Evolutionary conservation across 2,888 invertebrate genomes (phyloP).

Genomic region (Hyles lineata): DNA sequence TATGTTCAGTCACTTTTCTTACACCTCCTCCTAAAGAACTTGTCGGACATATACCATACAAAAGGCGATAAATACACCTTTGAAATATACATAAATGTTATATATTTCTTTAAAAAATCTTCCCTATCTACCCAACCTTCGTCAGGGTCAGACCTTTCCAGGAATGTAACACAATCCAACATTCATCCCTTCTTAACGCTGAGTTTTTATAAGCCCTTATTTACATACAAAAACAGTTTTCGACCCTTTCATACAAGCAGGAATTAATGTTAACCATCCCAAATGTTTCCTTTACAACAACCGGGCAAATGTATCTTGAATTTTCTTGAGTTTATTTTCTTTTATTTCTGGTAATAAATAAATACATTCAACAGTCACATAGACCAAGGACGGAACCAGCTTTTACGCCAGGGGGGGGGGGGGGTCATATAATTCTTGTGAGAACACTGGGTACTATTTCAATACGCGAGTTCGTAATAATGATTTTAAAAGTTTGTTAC

Average conservation of each 20-base stretch:
- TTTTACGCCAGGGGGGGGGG: no score
- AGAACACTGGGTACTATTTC: no score
- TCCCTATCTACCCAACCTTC: neutral
- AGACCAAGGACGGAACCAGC: no score
- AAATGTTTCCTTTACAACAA: neutral
- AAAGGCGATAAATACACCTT: no score
- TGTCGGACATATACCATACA: no score
- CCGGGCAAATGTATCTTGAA: neutral
- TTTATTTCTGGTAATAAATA: neutral
- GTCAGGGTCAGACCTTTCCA: neutral
- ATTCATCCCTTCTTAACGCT: neutral
- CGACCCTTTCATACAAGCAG: neutral
- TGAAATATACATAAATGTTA: neutral
- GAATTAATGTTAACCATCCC: neutral
- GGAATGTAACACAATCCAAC: neutral
- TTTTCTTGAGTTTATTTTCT: neutral
- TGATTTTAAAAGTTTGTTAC: no score
- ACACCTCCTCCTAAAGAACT: no score
- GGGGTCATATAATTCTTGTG: no score
- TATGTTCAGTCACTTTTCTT: no score
- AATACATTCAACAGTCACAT: neutral
- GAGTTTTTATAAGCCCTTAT: neutral
- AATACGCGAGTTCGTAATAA: no score
- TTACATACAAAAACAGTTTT: conserved; percentile 2
- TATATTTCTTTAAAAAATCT: neutral